phyloP scores from a whole-genome alignment of 2,797 vertebrate species.

The Propithecus deckenii region DNA sequence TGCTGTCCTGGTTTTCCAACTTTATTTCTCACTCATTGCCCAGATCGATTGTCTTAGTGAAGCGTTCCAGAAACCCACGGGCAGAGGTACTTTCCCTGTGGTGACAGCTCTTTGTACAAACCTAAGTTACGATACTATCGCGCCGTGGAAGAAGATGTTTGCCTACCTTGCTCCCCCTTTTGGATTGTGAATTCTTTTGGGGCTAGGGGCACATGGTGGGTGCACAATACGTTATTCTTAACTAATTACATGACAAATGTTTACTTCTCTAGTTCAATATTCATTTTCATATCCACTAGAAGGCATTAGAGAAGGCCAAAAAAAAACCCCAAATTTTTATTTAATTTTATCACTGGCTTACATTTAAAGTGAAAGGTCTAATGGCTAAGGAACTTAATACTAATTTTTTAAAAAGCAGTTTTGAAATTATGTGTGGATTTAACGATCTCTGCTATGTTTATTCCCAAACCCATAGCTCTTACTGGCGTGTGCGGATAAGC shows the following conservation, averaged over 20 bases:
- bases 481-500: no score
- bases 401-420: not conserved
- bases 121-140: not conserved
- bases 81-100: not conserved
- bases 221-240: not conserved
- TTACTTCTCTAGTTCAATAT: not conserved
- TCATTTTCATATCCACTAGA: not conserved
- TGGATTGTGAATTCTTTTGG: not conserved
- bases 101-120: not conserved
- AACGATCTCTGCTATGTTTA: not conserved
- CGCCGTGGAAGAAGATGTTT: not conserved
- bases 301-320: not conserved
- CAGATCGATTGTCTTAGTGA: not conserved
- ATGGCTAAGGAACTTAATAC: not conserved
- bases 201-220: not conserved
- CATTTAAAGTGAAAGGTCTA: not conserved
- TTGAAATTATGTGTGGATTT: not conserved
- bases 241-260: not conserved
- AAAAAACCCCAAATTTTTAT: not conserved
- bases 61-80: not conserved
- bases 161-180: no score
- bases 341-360: not conserved
- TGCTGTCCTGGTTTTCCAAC: not conserved
- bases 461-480: not conserved
- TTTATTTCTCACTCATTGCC: not conserved